These are phyloP conservation scores for Drosophila aff. DNA, from an alignment of 1,140 invertebrate genomes.

Conservation along the genomic window DNA sequence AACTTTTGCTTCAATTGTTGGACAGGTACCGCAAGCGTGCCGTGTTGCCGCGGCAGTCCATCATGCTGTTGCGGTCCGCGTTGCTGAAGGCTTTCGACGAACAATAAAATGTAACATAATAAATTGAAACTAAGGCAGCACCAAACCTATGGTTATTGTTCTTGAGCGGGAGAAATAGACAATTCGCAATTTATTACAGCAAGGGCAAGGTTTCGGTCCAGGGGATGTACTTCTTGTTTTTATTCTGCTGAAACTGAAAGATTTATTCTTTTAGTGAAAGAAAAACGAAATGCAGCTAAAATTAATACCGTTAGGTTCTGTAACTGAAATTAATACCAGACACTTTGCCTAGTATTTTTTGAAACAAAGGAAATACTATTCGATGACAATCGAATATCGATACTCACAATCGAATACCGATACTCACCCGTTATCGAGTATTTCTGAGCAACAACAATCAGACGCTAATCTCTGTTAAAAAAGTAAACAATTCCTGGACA, in stretches of 20 bases:
- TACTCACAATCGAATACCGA: background rate
- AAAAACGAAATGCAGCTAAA: too few relatives aligned
- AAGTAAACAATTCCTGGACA: constrained; percentile 34
- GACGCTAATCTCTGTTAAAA: constrained; percentile 10
- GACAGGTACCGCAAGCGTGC: constrained; percentile 46
- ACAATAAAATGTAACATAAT: background rate
- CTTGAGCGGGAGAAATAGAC: background rate
- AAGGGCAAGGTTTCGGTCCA: too few relatives aligned
- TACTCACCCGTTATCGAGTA: background rate
- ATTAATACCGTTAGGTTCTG: too few relatives aligned
- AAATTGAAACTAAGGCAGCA: background rate
- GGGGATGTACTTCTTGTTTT: too few relatives aligned
- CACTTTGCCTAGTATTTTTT: background rate
- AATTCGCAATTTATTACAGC: too few relatives aligned
- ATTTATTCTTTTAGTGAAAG: too few relatives aligned
- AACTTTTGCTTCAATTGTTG: constrained; percentile 72
- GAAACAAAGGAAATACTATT: background rate
- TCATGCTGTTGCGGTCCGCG: constrained; percentile 35
- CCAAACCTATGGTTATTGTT: background rate
- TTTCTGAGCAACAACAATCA: background rate
- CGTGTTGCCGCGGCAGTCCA: constrained; percentile 44
- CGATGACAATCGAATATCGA: background rate
- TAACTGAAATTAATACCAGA: background rate
- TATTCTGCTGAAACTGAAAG: too few relatives aligned
- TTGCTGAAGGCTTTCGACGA: background rate